These are phyloP conservation scores for Leptinotarsa lineolata DNA, from an alignment of 1,140 invertebrate species.

Conservation along the genomic window DNA sequence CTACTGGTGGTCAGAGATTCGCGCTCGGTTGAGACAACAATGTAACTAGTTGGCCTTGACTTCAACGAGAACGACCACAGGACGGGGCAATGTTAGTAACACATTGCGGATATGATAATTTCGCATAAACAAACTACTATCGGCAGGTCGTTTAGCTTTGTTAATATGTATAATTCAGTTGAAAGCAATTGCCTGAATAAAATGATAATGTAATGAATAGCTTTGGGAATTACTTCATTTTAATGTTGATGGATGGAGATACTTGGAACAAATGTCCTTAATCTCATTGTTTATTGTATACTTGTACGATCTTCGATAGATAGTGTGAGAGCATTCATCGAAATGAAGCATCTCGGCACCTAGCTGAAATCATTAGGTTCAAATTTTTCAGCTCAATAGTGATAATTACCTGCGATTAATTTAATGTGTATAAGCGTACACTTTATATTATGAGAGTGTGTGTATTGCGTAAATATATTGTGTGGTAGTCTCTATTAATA, in stretches of 20 bases:
- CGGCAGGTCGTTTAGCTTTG: constrained; percentile 18
- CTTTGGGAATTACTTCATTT: neutral
- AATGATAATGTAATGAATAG: neutral
- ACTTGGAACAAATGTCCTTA: too few relatives aligned
- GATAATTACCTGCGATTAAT: too few relatives aligned
- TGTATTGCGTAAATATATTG: too few relatives aligned
- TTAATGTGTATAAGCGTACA: too few relatives aligned
- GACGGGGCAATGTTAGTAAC: constrained; percentile 19
- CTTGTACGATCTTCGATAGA: too few relatives aligned
- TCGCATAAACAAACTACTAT: constrained; percentile 22
- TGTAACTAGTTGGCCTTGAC: constrained; percentile 30
- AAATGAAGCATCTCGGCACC: too few relatives aligned
- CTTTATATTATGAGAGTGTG: too few relatives aligned
- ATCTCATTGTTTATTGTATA: too few relatives aligned
- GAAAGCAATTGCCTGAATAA: neutral
- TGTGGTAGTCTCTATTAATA: too few relatives aligned
- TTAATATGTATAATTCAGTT: neutral
- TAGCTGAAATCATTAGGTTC: too few relatives aligned
- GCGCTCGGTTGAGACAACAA: constrained; percentile 30
- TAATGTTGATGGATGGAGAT: neutral
- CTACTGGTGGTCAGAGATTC: constrained; percentile 20
- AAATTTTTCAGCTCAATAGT: too few relatives aligned
- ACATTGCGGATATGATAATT: constrained; percentile 25
- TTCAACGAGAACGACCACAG: constrained; percentile 28
- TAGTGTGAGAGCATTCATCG: too few relatives aligned